Evolutionary conservation across 2,797 vertebrate species (phyloP).

Genomic region (Rallus crepitans): DNA sequence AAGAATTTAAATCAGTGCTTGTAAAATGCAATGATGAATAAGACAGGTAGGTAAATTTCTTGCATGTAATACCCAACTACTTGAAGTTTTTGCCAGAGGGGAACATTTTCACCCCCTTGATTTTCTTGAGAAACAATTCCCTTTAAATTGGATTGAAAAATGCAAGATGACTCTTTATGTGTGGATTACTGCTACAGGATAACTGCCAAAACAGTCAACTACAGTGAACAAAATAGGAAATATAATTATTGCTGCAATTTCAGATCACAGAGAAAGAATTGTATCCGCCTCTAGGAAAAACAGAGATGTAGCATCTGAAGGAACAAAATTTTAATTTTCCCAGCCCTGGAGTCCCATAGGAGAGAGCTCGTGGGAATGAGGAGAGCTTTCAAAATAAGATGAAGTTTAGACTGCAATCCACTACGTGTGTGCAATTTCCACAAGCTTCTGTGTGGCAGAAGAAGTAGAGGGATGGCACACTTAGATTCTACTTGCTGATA

Average conservation of each 20-base stretch:
- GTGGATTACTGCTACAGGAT: constrained; percentile 61
- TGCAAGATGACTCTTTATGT: constrained; percentile 45
- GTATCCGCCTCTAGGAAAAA: constrained; percentile 54
- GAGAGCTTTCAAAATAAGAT: background rate
- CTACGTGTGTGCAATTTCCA: background rate
- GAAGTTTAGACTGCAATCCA: background rate
- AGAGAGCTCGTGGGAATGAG: background rate
- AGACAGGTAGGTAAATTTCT: constrained; percentile 34
- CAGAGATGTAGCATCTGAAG: constrained; percentile 13
- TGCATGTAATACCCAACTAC: constrained; percentile 5
- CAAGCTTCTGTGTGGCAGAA: background rate
- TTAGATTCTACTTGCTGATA: background rate
- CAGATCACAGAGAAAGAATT: constrained; percentile 49
- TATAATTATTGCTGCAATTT: constrained; percentile 67
- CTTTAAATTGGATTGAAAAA: constrained; percentile 68
- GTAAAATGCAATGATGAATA: constrained; percentile 36
- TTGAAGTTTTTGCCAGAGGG: constrained; percentile 50
- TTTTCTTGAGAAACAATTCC: constrained; percentile 61
- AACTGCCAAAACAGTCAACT: constrained; percentile 60
- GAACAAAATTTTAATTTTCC: constrained; percentile 46
- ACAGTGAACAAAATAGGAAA: constrained; percentile 51
- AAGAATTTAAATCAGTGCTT: constrained; percentile 54
- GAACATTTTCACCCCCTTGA: constrained; percentile 39
- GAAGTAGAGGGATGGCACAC: rapidly evolving
- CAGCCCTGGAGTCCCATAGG: background rate